Evolutionary conservation across 2,797 vertebrate genomes (phyloP), one percentile per base, ranked within the genome.

Genomic region (Oceanodroma leucorhoa): DNA sequence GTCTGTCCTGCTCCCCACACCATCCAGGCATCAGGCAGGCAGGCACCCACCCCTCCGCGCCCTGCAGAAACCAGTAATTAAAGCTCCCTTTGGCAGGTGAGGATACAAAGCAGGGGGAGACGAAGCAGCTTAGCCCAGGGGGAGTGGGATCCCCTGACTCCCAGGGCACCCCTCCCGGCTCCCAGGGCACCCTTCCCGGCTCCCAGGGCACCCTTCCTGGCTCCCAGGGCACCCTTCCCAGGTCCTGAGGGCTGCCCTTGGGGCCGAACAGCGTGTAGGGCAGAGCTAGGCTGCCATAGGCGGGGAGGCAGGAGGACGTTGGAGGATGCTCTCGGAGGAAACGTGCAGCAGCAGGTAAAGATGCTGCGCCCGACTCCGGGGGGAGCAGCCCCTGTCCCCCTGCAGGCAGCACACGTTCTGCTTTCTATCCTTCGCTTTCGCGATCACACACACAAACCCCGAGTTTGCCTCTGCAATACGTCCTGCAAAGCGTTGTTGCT

Each of bases 201-300:
- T 50, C 24, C 55, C 45, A 48, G 9, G 2, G 36, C 36, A 36
- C 36, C 36, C 36, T 36, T 30, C 27, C 62, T n/a, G 4, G 15
- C 19, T 50, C 24, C 55, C 45, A 48, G 9, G 2, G 36, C 36
- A 36, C 36, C 36, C 36, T 36, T 30, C 27, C 62, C 45, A 21
- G 18, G 13, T 30, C 19, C 48, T 1, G 1, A 20, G 48, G 10
- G 20, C 41, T 17, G 16, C 13, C 10, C 27, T 11, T 3, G 6
- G 24, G 3, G 21, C 34, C 3, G 0, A 36, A 23, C 60, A 10
- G 5, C 1, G 8, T 0, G 2, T 3, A 13, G 6, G 57, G 18
- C 66, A 53, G 38, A 32, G 50, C 0, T 5, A n/a, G 2, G 60
- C 58, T 4, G 1, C 5, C 6, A 10, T 46, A 15, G 29, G 34